Conservation (phyloP, 2,888 invertebrate species). For the Seladonia tumulorum region DNA sequence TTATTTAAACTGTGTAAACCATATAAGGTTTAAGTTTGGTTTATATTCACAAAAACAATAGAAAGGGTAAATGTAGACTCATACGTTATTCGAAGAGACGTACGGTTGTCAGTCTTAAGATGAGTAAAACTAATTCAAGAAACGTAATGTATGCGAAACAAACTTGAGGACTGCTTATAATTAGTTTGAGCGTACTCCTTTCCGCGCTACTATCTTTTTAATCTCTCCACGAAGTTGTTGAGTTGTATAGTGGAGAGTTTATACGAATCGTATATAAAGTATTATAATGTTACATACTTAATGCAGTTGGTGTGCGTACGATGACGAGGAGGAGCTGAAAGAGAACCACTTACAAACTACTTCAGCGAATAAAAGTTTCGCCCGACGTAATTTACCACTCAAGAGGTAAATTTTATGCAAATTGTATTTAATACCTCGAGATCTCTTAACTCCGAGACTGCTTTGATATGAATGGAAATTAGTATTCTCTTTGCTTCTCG, state of each 20-base stretch:
- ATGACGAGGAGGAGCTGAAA: conserved; percentile 3
- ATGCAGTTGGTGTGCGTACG: background rate
- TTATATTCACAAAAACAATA: background rate
- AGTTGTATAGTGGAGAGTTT: background rate
- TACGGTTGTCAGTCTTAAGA: background rate
- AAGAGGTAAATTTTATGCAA: conserved; percentile 58
- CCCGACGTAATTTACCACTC: conserved; percentile 50
- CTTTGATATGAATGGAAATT: conserved; percentile 59
- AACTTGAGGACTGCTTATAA: background rate
- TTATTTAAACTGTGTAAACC: background rate
- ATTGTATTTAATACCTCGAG: conserved; percentile 57
- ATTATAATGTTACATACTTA: conserved; percentile 11
- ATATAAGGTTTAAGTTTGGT: background rate
- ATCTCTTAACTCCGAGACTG: conserved; percentile 52
- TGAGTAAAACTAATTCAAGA: background rate
- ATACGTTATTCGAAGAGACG: background rate
- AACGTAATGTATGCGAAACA: background rate
- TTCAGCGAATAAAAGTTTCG: conserved; percentile 54
- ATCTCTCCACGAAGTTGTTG: background rate
- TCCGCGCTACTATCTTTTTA: background rate
- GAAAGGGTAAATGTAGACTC: background rate
- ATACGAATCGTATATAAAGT: background rate
- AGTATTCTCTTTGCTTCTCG: conserved; percentile 54
- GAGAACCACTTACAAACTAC: conserved; percentile 38
- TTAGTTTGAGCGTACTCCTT: background rate